Evolutionary conservation across 2,113 vertebrate species (phyloP).

Genomic region (Oophaga pumilio): DNA sequence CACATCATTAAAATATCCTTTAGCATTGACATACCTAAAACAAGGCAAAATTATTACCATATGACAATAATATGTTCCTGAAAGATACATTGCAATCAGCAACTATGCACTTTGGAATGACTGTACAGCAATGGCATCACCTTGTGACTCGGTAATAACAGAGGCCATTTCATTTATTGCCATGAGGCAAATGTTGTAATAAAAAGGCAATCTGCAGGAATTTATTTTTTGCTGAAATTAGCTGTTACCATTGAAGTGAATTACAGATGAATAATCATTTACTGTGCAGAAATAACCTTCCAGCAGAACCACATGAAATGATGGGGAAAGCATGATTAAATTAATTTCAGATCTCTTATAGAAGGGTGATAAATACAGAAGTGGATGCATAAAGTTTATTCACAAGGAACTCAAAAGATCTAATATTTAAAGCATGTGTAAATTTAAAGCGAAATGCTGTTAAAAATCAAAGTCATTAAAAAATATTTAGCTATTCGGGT

Average conservation of each 20-base stretch:
- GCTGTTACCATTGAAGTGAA: neutral
- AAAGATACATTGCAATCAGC: neutral
- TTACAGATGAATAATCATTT: constrained; percentile 26
- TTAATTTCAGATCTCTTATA: neutral
- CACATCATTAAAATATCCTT: constrained; percentile 90
- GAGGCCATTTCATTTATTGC: neutral
- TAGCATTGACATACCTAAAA: constrained; percentile 94
- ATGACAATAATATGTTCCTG: neutral
- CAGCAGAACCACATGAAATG: neutral
- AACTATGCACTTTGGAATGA: neutral
- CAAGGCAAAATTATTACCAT: constrained; percentile 52
- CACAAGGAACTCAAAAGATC: neutral
- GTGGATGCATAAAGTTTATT: neutral
- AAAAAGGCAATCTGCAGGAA: constrained; percentile 15
- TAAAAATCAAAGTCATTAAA: too few relatives aligned
- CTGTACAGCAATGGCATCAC: neutral
- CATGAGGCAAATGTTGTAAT: constrained; percentile 22
- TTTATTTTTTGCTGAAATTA: constrained; percentile 4
- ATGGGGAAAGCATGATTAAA: neutral
- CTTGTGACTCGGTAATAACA: constrained; percentile 8
- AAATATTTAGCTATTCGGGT: too few relatives aligned
- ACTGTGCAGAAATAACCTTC: neutral
- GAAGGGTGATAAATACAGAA: neutral
- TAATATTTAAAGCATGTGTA: neutral
- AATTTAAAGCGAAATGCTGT: neutral